These are phyloP conservation scores for Bucorvus abyssinicus DNA, from an alignment of 2,797 vertebrate species.

Conservation along the genomic window DNA sequence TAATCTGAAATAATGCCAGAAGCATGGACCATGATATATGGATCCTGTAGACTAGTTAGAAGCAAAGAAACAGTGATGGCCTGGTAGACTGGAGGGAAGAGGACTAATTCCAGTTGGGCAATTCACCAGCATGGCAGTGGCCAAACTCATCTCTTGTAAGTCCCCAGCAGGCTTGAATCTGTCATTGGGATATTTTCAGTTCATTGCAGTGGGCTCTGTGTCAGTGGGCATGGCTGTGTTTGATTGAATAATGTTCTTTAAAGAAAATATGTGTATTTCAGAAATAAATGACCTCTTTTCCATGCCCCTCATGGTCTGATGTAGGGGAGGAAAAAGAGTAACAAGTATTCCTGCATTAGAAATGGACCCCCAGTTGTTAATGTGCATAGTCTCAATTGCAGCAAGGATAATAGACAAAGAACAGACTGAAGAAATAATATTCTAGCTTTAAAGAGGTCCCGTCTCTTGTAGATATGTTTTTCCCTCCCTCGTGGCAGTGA, in stretches of 20 bases:
- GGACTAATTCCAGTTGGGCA: not conserved
- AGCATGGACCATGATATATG: not conserved
- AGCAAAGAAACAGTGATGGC: not conserved
- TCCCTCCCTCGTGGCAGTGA: not conserved
- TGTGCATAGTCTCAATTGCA: not conserved
- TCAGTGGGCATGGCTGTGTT: not conserved
- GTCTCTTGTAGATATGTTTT: not conserved
- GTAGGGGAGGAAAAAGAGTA: not conserved
- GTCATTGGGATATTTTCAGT: not conserved
- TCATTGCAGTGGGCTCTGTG: not conserved
- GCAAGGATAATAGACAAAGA: conserved; percentile 36
- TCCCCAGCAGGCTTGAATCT: not conserved
- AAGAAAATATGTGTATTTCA: not conserved
- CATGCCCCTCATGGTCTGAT: not conserved
- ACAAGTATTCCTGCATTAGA: not conserved
- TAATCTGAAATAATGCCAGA: not conserved
- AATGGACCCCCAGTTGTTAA: not conserved
- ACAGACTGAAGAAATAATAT: conserved; percentile 43
- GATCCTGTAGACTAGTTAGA: not conserved
- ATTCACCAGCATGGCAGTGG: not conserved
- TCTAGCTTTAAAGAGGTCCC: not conserved
- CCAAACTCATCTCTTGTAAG: not conserved
- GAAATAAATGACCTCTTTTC: not conserved
- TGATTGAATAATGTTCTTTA: not conserved
- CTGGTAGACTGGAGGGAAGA: not conserved